Conservation (phyloP, 1,140 invertebrate species). For the Sitodiplosis mosellana region DNA sequence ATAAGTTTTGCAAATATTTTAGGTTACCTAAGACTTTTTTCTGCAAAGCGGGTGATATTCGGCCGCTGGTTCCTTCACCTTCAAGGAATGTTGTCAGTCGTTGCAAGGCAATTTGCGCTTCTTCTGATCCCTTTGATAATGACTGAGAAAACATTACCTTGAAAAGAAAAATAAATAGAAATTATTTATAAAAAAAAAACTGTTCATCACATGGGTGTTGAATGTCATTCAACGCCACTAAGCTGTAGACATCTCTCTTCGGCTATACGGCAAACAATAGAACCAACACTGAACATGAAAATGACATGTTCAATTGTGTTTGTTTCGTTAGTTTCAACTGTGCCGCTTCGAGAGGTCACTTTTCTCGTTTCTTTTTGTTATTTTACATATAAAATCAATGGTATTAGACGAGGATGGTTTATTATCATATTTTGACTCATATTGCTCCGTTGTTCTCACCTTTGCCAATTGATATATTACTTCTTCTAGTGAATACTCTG, state of each 20-base stretch:
- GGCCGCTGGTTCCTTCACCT: constrained; percentile 43
- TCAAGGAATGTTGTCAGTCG: constrained; percentile 51
- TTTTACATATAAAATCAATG: too few species aligned
- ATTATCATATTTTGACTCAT: not conserved
- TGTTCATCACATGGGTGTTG: too few species aligned
- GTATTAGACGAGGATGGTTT: not conserved
- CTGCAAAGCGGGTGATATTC: constrained; percentile 44
- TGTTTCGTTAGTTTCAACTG: too few species aligned
- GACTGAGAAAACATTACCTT: constrained; percentile 52
- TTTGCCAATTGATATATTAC: constrained; percentile 57
- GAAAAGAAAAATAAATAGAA: constrained; percentile 2
- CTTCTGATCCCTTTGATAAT: constrained; percentile 36
- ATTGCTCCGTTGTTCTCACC: constrained; percentile 22
- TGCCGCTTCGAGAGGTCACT: too few species aligned
- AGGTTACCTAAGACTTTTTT: constrained; percentile 47
- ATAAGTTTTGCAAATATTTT: not conserved
- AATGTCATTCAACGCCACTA: too few species aligned
- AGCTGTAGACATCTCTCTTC: too few species aligned
- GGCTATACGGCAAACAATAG: too few species aligned
- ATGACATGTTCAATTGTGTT: too few species aligned
- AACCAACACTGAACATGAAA: too few species aligned
- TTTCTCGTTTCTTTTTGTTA: too few species aligned
- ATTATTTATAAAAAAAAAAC: too few species aligned
- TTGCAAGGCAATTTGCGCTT: constrained; percentile 44
- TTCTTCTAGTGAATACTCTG: constrained; percentile 52